Base-by-base conservation (phyloP, 2,888 invertebrate genomes). In the Synanthedon tipuliformis region DNA sequence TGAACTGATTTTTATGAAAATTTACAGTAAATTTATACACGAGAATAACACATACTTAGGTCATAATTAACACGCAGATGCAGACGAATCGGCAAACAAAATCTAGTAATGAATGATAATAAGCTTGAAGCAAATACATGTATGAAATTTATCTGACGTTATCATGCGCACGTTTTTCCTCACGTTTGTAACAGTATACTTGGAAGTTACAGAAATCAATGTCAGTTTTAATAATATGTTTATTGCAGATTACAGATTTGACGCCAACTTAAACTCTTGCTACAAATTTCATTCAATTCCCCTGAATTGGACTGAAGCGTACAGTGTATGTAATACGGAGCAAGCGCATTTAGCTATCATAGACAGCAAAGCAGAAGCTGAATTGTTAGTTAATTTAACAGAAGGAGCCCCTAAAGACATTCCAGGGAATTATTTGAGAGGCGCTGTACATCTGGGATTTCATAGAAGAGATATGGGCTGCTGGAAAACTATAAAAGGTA, bases 281-380 rank as follows among this genome's bases (percentile, higher is more conserved):
- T 83, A 81, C 63, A 83, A 81, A 56, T 73, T 81, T 54, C 81
- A 83, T 54, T 54, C 71, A 15, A 61, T 58, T 0, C 78, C 79
- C 0, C 62, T 59, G 56, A 78, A 64, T 50, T 85, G 84, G 83
- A 64, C 64, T 0, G 77, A 80, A 0, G 83, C 83, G 0, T 68
- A 69, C 40, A 61, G 63, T 1, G 59, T 66, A 3, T 85, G 85
- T 57, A 64, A 62, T 23, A 68, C 70, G 0, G 83, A 83, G 54
- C 71, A 72, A 52, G 78, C 78, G 0, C 73, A 78, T 55, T 57
- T 82, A 16, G 77, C 79, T 5, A 63, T 82, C 12, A 68, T 79
- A 40, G 73, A 81, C 54, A 73, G 65, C 12, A 64, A 75, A 40
- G 56, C 55, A 0, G 81, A 83, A 54, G 73, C 74, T 0, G 59